phyloP scores from a whole-genome alignment of 2,888 invertebrate species.

The Tachina lurida region DNA sequence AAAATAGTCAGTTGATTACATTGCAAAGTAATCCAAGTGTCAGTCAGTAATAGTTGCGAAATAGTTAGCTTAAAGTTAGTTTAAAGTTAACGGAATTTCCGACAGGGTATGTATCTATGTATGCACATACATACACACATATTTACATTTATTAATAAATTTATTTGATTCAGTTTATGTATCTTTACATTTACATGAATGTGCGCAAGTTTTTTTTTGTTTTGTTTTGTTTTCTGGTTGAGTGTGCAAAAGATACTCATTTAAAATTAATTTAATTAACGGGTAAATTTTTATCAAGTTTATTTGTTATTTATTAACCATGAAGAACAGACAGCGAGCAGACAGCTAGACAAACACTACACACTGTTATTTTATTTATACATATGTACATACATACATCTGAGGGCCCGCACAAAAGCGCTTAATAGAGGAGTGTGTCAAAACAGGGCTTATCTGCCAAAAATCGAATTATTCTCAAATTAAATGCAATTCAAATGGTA shows the following conservation, averaged over 20 bases:
- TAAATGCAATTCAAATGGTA: slow-evolving; percentile 45
- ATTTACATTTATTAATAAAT: slow-evolving; percentile 32
- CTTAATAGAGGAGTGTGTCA: slow-evolving; percentile 46
- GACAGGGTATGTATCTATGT: too few species aligned
- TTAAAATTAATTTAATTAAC: slow-evolving; percentile 72
- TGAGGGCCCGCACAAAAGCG: neutral
- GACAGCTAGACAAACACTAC: slow-evolving; percentile 67
- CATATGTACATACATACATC: neutral
- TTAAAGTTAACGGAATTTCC: too few species aligned
- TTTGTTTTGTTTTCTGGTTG: slow-evolving; percentile 32
- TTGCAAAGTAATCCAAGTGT: too few species aligned
- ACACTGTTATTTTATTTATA: slow-evolving; percentile 15
- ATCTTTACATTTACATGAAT: neutral
- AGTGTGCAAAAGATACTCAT: slow-evolving; percentile 69
- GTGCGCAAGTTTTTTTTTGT: neutral
- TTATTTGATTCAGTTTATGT: slow-evolving; percentile 10
- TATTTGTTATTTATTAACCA: slow-evolving; percentile 71
- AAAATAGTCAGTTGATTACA: too few species aligned
- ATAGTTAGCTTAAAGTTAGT: too few species aligned
- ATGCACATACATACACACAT: neutral
- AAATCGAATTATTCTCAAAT: slow-evolving; percentile 44
- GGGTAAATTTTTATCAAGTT: slow-evolving; percentile 69
- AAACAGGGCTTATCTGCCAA: slow-evolving; percentile 48
- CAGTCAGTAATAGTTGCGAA: too few species aligned
- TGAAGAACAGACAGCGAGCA: slow-evolving; percentile 66